Evolutionary conservation across 2,113 vertebrate genomes (phyloP), one percentile per base, ranked within the genome.

Genomic region (Sisor rabdophorus): DNA sequence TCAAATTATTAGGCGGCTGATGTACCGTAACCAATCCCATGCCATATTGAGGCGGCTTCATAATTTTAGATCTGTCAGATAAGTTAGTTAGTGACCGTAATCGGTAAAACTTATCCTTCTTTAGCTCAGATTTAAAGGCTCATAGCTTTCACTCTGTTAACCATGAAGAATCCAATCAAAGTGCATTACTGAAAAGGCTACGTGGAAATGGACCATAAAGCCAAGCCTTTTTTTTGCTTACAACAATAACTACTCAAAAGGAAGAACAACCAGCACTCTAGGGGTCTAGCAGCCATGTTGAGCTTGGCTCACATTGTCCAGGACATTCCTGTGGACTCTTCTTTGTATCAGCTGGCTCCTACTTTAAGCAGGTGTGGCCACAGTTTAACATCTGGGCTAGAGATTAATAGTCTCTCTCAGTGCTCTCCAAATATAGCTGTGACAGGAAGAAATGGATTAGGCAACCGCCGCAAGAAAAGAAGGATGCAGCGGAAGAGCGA

Each of bases 281-380:
- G 16, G 11, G 63, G 15, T 68, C 15, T 44, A 26, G 44, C 44
- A 50, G 44, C 8, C 64, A 17, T 50, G 24, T 26, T 16, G 15
- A 26, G 15, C 64, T 68, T 68, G 64, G 17, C 48, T 30, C 24
- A 36, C 70, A 11, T 12, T 11, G 11, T 9, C 22, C 22, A 40
- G 36, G 52, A 65, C 76, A 56, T 73, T 77, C 76, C 59, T 56
- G 5, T 36, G 53, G 52, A n/a, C 16, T 47, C 26, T 26, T 73
- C 71, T 83, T 69, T 69, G 5, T 52, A 26, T 52, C 84, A 80
- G 78, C 86, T 86, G 84, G 71, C 81, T 80, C 36, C 61, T 71
- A 22, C 78, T 77, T 69, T 76, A 73, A 90, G 88, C 89, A 90
- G 90, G 90, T 91, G 89, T 85, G 67, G 84, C 68, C 78, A 79